Base-by-base conservation (phyloP, 2,888 invertebrate genomes). In the Prenolepis imparis region DNA sequence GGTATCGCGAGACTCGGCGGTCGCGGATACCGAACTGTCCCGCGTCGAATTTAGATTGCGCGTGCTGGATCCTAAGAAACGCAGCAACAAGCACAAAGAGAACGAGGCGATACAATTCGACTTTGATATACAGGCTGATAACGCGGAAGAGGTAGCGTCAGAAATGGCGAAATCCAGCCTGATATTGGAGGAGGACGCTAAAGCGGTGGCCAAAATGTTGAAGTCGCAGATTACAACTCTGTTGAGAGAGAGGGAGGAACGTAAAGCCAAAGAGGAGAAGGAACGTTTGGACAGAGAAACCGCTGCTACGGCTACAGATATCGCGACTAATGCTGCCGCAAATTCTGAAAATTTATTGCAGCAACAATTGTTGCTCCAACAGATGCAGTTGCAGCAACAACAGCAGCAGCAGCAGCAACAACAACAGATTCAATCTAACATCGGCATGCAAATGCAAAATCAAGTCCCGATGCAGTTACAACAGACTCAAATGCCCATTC, bases 101-200 rank as follows among this genome's bases (percentile, higher is more conserved):
- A 99, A 99, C 95, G 99, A 99, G 95, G 99, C 99, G 15, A 99
- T 99, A 90, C 99, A 99, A 95, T 99, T 99, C 95, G 99, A 99
- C 91, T 99, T 99, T 95, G 98, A 99, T 95, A 97, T 99, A 92
- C 97, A 97, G 90, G 96, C 96, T 83, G 99, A 99, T 95, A 97
- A 98, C 93, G 98, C 98, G 84, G 98, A 99, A 93, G 98, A 98
- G 93, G 98, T 99, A 57, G 98, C 99, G 77, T 97, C 97, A 93
- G 99, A 99, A 95, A 98, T 99, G 99, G 98, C 98, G 55, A 98
- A 98, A 93, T 98, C 98, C 36, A 98, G 98, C 55, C 97, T 99
- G 93, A 98, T 99, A 92, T 97, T 98, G 93, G 99, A 99, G 93
- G 99, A 99, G 94, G 99, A 99, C 95, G 97, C 98, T 0, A 96